A percentile compares a stretch with the other conserved stretches of the same genome.
Evolutionary conservation across 2,888 invertebrate species (phyloP).

Genomic region (Oithona nana): DNA sequence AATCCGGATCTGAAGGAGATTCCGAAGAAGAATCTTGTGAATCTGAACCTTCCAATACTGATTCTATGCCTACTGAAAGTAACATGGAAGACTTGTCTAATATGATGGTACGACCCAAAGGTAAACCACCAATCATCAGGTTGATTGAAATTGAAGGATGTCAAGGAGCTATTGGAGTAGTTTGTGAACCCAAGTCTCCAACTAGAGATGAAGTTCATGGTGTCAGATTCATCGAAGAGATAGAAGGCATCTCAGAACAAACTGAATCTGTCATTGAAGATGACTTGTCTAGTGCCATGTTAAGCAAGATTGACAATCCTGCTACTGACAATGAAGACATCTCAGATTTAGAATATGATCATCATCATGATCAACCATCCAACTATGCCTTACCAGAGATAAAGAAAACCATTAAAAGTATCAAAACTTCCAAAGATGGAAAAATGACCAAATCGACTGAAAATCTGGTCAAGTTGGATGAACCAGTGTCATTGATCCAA

Average conservation of each 20-base stretch:
- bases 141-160: background rate
- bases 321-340: background rate
- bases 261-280: too few species aligned
- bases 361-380: background rate
- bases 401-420: background rate
- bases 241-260: background rate
- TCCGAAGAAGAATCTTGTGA: background rate
- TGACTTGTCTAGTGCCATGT: background rate
- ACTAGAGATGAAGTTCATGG: background rate
- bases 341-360: background rate
- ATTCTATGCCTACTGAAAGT: background rate
- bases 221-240: background rate
- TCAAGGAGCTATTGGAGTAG: background rate
- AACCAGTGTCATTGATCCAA: background rate
- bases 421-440: background rate
- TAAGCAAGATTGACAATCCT: background rate
- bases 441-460: background rate
- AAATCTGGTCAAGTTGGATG: background rate
- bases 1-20: background rate
- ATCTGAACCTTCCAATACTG: background rate
- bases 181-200: background rate
- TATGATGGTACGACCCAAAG: background rate
- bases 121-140: background rate
- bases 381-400: background rate
- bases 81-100: background rate